Evolutionary conservation across 1,140 invertebrate genomes (phyloP), one percentile per base, ranked within the genome.

Genomic region (Microplitis mediator): DNA sequence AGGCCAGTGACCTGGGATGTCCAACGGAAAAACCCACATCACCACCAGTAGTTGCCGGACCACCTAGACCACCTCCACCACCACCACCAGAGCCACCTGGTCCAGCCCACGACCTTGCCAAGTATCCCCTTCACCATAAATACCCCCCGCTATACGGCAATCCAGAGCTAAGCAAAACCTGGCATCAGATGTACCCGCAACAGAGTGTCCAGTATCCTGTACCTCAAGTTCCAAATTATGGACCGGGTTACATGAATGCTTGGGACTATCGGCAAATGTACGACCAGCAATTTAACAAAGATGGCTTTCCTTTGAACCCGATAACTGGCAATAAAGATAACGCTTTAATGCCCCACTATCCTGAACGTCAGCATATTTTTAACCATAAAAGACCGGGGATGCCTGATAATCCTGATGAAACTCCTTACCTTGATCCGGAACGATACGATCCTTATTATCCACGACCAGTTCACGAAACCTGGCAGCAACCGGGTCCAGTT

Each of bases 1-100:
- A 97, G 86, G 94, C 93, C 61, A 89, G 91, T 11, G 94, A 95
- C 84, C 88, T 96, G 68, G 90, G 90, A 32, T 95, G 94, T 85
- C 94, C 93, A 6, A 82, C 85, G 8, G 85, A 87, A 58, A 84
- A 84, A 45, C 80, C 87, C 23, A 85, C 86, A 0, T 78, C 79
- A 4, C 39, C 74, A 8, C 72, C 79, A 9, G 50, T 23, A 23
- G 23, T 79, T 0, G 68, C 80, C 16, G 63, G 11, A 32, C 72
- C 72, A 4, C 39, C 73, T 1, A 54, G 79, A 32, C 58, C 76
- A n/a, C 78, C 9, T 77, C 80, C 1, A 31, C 77, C 8, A 32
- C 74, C 23, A 51, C 70, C 36, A 65, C 76, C 64, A 36, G 56
- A 58, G 16, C 56, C n/a, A 3, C 16, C 23, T 9, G 8, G 16